Base-by-base conservation (phyloP, 2,113 vertebrate species). In the Bathybates hornii region DNA sequence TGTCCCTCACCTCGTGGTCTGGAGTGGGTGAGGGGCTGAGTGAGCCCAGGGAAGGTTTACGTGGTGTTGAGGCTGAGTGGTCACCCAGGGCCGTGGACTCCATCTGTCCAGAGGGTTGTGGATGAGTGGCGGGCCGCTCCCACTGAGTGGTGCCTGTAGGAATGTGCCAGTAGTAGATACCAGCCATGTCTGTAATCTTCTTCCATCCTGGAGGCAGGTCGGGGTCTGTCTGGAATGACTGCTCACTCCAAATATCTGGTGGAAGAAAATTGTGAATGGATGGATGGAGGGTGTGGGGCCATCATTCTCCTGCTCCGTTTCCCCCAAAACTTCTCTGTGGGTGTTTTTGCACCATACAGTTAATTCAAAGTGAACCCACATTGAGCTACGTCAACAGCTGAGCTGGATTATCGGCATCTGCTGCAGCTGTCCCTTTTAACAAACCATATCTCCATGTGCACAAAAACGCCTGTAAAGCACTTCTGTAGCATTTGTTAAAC, bases 81-180 rank as follows among this genome's bases (percentile, higher is more conserved):
- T 92, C 89, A 4, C 50, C 89, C 14, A 79, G 66, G 43, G 71
- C 78, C 80, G 81, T 81, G 76, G 89, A 27, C 59, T 93, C 91
- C 7, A 81, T 80, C 88, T 96, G 97, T 17, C 95, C 96, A 68
- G 96, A 90, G 43, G 95, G 89, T 41, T 97, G 95, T 6, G 95
- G 90, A 82, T 95, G 94, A 85, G 95, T 89, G 81, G 97, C 97
- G 4, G 99, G 99, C 83, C 96, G 97, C 76, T 99, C 98, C 99
- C 99, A 99, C 86, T 99, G 99, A 29, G 99, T 99, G 50, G 98
- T 97, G 89, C 99, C 99, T 6, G 98, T 99, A 41, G 99, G 99
- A 95, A 99, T 98, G 95, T 99, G 98, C 99, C 99, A 99, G 81
- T 99, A 99, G 94, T 99, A 99, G 95, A 97, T 97, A 50, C 98